Percentiles rank a stretch among this genome's conserved stretches.
Evolutionary conservation across 1,140 invertebrate genomes (phyloP).

Genomic region (Heliconius himera): DNA sequence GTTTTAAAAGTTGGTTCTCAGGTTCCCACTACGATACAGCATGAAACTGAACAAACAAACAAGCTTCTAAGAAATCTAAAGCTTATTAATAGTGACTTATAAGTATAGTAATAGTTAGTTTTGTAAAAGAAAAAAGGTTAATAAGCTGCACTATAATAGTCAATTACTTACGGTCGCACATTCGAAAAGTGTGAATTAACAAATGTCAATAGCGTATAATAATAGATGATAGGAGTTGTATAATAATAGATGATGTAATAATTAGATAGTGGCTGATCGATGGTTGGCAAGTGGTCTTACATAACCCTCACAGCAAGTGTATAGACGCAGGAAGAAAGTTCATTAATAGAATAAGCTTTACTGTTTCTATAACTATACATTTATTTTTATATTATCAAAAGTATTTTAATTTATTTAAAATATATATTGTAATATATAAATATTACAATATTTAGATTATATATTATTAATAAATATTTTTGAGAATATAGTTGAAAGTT

Average conservation of each 20-base stretch:
- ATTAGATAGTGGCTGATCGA: constrained; percentile 68
- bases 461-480: not conserved
- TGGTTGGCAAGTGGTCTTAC: constrained; percentile 57
- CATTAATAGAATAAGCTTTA: constrained; percentile 35
- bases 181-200: constrained; percentile 39
- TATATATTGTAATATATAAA: not conserved
- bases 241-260: constrained; percentile 66
- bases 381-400: not conserved
- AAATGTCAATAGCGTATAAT: constrained; percentile 51
- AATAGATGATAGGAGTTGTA: constrained; percentile 43
- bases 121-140: not conserved
- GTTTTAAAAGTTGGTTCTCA: no score
- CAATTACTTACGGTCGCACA: constrained; percentile 17
- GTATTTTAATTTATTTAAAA: not conserved
- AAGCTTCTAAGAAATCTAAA: no score
- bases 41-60: no score
- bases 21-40: no score
- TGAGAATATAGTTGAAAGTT: not conserved
- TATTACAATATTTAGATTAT: not conserved
- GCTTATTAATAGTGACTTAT: no score
- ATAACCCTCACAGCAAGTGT: constrained; percentile 45
- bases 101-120: no score
- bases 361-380: not conserved
- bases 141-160: not conserved
- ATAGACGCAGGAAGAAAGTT: constrained; percentile 51